Evolutionary conservation across 1,140 invertebrate species (phyloP), one percentile per base, ranked within the genome.

Genomic region (Eufriesea mexicana): DNA sequence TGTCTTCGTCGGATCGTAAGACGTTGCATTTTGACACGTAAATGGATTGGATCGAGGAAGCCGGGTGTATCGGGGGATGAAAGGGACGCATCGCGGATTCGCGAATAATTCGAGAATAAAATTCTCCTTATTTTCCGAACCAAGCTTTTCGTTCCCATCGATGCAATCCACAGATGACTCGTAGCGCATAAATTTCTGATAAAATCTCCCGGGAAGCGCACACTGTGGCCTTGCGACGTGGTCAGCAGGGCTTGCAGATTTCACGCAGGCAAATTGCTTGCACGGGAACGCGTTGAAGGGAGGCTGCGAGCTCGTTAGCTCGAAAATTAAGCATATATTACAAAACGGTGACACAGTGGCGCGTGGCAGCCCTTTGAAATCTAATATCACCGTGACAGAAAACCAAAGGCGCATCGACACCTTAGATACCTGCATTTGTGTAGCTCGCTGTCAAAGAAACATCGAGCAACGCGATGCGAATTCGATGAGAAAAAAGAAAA

Each of bases 301-400:
- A 59, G 54, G 25, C 42, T 16, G 35, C 12, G 55, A 23, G 71
- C 71, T 57, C n/a, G 71, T 59, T 74, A 59, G 42, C n/a, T 16
- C 14, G 55, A 23, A 45, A 57, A 74, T 74, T 74, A 74, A 74
- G 54, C 55, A 45, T 59, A 42, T 55, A 59, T 59, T 59, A 25
- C 12, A 23, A 59, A 59, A 74, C 59, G 12, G 35, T 25, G 55
- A n/a, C 71, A 42, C 16, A 20, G 71, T 20, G 9, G 35, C 23
- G 9, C 5, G 16, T 18, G 10, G 25, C 35, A 7, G 54, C 54
- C 14, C 71, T 59, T 59, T 74, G 71, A 59, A 55, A 74, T 9
- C 14, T 45, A 57, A 73, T 57, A 59, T 23, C 20, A 45, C 25
- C 71, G 23, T 8, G 28, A 42, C 12, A 73, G 23, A 54, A 59